phyloP scores from a whole-genome alignment of 2,797 vertebrate genomes.

The Leuciscus waleckii region DNA sequence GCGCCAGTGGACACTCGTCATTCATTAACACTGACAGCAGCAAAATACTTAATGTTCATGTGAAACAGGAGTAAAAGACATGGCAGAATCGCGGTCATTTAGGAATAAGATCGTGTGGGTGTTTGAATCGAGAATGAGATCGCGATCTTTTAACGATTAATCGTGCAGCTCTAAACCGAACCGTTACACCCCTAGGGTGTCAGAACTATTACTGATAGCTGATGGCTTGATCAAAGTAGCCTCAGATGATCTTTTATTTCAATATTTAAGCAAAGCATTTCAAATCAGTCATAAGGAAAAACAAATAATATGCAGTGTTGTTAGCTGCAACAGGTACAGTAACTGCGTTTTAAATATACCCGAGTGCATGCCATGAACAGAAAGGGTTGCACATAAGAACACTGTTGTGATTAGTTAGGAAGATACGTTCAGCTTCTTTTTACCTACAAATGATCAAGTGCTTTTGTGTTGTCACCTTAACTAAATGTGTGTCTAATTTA shows the following conservation, averaged over 20 bases:
- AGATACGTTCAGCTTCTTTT: neutral
- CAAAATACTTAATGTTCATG: no score
- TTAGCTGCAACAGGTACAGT: neutral
- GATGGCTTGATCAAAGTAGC: neutral
- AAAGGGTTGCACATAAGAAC: neutral
- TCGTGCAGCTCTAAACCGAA: no score
- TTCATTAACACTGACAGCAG: no score
- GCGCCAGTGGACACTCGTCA: no score
- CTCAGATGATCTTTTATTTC: neutral
- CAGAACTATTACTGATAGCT: neutral
- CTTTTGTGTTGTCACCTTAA: slow-evolving; percentile 17
- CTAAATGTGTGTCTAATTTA: slow-evolving; percentile 8
- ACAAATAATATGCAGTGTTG: neutral
- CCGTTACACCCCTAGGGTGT: neutral
- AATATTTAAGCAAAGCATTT: neutral
- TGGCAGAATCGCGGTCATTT: no score
- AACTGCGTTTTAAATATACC: neutral
- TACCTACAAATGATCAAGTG: slow-evolving; percentile 15
- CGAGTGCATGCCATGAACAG: neutral
- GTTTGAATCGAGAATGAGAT: no score
- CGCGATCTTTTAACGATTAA: no score
- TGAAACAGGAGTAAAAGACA: no score
- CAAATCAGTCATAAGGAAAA: neutral
- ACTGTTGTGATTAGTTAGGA: slow-evolving; percentile 1
- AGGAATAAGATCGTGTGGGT: no score